Evolutionary conservation across 2,888 invertebrate species (phyloP).

Genomic region (Asteroscopus sphinx): DNA sequence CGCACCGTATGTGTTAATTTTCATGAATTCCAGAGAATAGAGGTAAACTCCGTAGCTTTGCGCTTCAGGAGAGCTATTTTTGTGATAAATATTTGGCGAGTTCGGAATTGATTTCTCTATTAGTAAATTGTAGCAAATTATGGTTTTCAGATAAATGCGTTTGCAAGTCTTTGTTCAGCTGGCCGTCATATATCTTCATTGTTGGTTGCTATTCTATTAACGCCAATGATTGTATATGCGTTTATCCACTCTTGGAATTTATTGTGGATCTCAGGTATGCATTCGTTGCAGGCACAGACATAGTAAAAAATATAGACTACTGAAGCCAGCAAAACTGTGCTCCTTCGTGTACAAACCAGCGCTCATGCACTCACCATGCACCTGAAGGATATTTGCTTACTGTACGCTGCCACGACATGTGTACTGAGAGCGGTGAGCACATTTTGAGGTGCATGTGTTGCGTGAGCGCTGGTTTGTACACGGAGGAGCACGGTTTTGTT

Average conservation of each 20-base stretch:
- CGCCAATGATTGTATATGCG: conserved; percentile 27
- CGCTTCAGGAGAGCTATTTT: conserved; percentile 23
- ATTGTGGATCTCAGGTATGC: background rate
- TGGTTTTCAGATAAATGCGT: conserved; percentile 27
- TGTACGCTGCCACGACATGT: too few species aligned
- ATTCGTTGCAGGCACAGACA: too few species aligned
- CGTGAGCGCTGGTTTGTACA: too few species aligned
- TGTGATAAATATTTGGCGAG: conserved; percentile 38
- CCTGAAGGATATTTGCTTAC: too few species aligned
- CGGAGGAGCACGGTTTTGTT: too few species aligned
- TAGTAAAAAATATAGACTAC: too few species aligned
- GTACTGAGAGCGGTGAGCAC: too few species aligned
- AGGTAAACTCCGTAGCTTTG: conserved; percentile 3
- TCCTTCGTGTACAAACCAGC: too few species aligned
- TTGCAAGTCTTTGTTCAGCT: conserved; percentile 40
- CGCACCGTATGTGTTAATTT: conserved; percentile 1
- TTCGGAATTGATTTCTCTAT: conserved; percentile 20
- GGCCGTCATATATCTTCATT: conserved; percentile 34
- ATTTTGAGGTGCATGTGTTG: too few species aligned
- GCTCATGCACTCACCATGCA: too few species aligned
- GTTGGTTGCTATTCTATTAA: conserved; percentile 39
- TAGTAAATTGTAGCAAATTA: conserved; percentile 16
- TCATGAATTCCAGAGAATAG: conserved; percentile 7
- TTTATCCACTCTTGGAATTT: conserved; percentile 16
- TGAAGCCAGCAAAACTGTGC: too few species aligned